A percentile compares a stretch with the other conserved stretches of the same genome.
These are phyloP conservation scores for Heliconius ethilla DNA, from an alignment of 2,888 invertebrate species.

Conservation along the genomic window DNA sequence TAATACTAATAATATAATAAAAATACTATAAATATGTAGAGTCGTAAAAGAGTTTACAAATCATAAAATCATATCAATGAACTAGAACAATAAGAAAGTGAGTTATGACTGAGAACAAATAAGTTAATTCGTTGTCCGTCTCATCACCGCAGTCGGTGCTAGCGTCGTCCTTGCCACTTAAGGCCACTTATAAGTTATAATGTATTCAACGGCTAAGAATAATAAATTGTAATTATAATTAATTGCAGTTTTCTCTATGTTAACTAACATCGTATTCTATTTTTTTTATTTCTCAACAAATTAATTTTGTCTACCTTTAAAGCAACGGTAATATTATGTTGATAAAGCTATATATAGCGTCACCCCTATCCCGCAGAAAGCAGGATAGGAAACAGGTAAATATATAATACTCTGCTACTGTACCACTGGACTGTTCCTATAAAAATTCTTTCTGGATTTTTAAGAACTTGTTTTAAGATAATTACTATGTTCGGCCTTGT, in stretches of 20 bases:
- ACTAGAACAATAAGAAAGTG: constrained; percentile 20
- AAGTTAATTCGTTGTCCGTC: constrained; percentile 49
- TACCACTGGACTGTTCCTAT: neutral
- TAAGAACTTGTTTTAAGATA: constrained; percentile 58
- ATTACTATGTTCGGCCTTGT: constrained; percentile 37
- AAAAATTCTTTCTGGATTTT: constrained; percentile 25
- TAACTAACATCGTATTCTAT: neutral
- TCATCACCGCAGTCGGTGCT: constrained; percentile 61
- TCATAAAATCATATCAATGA: constrained; percentile 17
- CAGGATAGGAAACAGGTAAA: too few relatives aligned
- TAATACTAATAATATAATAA: neutral
- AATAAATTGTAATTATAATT: constrained; percentile 3
- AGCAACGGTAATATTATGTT: too few relatives aligned
- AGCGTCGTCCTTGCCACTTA: constrained; percentile 70
- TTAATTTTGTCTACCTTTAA: neutral
- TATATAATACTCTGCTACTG: neutral
- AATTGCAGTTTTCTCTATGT: neutral
- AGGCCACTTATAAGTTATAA: constrained; percentile 68
- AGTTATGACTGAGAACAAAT: constrained; percentile 1
- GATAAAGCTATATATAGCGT: too few relatives aligned
- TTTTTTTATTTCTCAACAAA: neutral
- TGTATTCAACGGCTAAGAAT: constrained; percentile 49
- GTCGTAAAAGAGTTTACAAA: constrained; percentile 2
- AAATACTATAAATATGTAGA: neutral
- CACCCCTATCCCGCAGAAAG: too few relatives aligned